Evolutionary conservation across 2,113 vertebrate genomes (phyloP), one percentile per base, ranked within the genome.

Genomic region (Amblyopsis rosae): DNA sequence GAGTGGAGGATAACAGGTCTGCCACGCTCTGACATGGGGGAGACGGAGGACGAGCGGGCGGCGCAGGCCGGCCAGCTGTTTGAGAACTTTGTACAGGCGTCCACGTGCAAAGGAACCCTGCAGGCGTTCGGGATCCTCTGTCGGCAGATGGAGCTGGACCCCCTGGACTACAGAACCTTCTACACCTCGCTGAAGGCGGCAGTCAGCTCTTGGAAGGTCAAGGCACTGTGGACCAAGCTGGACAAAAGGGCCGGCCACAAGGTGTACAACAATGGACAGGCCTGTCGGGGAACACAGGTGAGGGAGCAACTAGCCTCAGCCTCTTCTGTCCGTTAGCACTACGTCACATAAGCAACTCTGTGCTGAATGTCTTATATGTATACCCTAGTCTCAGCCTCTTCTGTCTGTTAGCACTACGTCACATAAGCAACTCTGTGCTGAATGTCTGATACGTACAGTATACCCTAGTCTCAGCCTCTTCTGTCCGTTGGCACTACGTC

Each of bases 111-210:
- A 88, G 95, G 96, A 61, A 96, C 96, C 10, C 92, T 98, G 48
- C 97, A 98, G 88, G 95, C 98, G 70, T 99, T 98, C 80, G 95
- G 93, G 81, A 94, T 97, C 84, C 94, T 98, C 58, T 97, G 94
- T 55, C 92, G 95, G 32, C 94, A 96, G 77, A 92, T 98, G 86
- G 94, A 95, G 12, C 93, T 99, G 12, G 95, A 98, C 65, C 95
- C 94, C 0, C 86, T 92, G 77, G 95, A 98, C 87, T 89, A 95
- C 67, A 88, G 86, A 69, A 92, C 87, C 84, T 98, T 99, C 85
- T 98, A 96, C 87, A 84, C 82, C 66, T 94, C 90, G 33, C 93
- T 99, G 17, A 98, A 98, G 86, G 93, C 91, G 0, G 94, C 94
- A 2, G 86, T 98, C 84, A 96, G 91, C 73, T 93, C 91, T 0